Evolutionary conservation across 1,140 invertebrate genomes (phyloP).

Genomic region (Aradophagus sp.): DNA sequence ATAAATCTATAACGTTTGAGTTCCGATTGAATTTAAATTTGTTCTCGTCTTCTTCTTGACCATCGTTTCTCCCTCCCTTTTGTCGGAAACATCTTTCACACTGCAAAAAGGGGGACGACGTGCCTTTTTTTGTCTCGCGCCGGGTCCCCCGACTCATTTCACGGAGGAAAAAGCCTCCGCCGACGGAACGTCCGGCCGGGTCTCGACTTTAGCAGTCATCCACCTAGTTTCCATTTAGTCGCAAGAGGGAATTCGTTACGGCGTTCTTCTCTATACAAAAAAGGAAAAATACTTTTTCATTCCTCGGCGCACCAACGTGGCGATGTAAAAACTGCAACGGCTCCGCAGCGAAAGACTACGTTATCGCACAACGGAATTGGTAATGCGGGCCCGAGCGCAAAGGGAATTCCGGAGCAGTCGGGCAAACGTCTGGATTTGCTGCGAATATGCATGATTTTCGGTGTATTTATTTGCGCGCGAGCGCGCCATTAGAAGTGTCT

Average conservation of each 20-base stretch:
- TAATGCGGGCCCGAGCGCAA: conserved; percentile 39
- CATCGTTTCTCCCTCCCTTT: too few relatives aligned
- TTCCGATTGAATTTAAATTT: too few relatives aligned
- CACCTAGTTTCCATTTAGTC: conserved; percentile 47
- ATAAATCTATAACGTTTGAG: too few relatives aligned
- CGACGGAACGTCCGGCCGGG: conserved; percentile 32
- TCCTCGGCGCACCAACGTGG: conserved; percentile 29
- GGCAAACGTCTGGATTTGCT: conserved; percentile 30
- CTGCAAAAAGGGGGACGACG: conserved; percentile 10
- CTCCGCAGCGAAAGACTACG: conserved; percentile 35
- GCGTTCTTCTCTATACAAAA: conserved; percentile 27
- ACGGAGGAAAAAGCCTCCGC: conserved; percentile 29
- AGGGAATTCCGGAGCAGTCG: conserved; percentile 36
- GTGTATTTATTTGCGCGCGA: conserved; percentile 42
- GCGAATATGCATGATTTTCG: conserved; percentile 42
- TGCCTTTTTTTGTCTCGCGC: conserved; percentile 23
- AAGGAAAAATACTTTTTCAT: conserved; percentile 43
- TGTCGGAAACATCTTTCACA: too few relatives aligned
- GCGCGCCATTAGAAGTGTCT: conserved; percentile 19
- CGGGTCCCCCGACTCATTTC: conserved; percentile 19
- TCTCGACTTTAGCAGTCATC: conserved; percentile 39
- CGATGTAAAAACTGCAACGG: conserved; percentile 44
- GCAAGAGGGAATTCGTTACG: conserved; percentile 49
- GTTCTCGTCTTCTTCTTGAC: too few relatives aligned
- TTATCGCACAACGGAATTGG: conserved; percentile 44